phyloP scores from a whole-genome alignment of 1,140 invertebrate species.

The Hetaerina americana region DNA sequence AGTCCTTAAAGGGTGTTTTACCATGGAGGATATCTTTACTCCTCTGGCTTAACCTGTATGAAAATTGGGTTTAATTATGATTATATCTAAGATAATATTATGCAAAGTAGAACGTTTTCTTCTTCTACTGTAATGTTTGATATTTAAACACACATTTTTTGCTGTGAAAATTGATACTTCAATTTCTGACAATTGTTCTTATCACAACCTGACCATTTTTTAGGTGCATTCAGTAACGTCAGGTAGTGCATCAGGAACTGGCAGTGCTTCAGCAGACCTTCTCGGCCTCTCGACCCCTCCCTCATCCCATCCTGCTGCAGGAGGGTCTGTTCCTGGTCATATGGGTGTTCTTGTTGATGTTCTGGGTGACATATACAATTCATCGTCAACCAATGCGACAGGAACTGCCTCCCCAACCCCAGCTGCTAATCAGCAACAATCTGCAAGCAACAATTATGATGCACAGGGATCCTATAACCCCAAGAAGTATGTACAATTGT shows the following conservation, averaged over 20 bases:
- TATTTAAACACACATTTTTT: too few species aligned
- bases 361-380: conserved; percentile 66
- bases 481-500: conserved; percentile 51
- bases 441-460: conserved; percentile 36
- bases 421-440: conserved; percentile 17
- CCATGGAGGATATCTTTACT: too few species aligned
- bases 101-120: too few species aligned
- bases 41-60: too few species aligned
- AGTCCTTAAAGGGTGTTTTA: too few species aligned
- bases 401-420: conserved; percentile 43
- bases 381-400: conserved; percentile 7
- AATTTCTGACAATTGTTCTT: too few species aligned
- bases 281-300: conserved; percentile 72
- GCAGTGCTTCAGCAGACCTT: conserved; percentile 60
- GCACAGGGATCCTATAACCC: conserved; percentile 59
- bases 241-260: conserved; percentile 25
- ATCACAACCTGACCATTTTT: too few species aligned
- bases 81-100: too few species aligned
- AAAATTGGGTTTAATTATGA: too few species aligned
- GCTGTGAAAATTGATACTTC: too few species aligned
- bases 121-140: too few species aligned
- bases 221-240: conserved; percentile 5
- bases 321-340: conserved; percentile 31
- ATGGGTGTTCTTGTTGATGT: conserved; percentile 79
- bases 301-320: conserved; percentile 35